A percentile compares a stretch with the other conserved stretches of the same genome.
Conservation (phyloP, 2,888 invertebrate species). For the Perizoma affinitatum region DNA sequence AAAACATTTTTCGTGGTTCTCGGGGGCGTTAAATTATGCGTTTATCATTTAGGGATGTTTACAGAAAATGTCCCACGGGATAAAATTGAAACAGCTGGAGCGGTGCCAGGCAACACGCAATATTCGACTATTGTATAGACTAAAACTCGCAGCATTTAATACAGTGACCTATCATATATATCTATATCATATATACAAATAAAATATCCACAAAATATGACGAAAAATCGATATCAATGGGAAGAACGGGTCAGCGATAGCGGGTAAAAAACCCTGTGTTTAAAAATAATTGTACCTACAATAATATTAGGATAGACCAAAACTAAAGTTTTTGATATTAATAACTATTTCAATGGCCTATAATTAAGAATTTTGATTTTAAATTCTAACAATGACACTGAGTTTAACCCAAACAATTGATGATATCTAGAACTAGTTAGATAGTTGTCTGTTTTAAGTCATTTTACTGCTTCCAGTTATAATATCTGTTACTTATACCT, state of each 20-base stretch:
- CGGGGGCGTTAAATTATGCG: slow-evolving; percentile 78
- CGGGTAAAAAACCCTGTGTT: no score
- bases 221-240: no score
- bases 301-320: not conserved
- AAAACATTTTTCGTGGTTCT: slow-evolving; percentile 71
- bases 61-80: slow-evolving; percentile 71
- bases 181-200: no score
- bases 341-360: slow-evolving; percentile 1
- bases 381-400: not conserved
- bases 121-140: slow-evolving; percentile 28
- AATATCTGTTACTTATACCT: not conserved
- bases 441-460: slow-evolving; percentile 5
- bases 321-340: not conserved
- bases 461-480: not conserved
- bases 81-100: slow-evolving; percentile 82
- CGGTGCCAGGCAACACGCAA: slow-evolving; percentile 63
- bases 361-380: no score
- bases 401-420: slow-evolving; percentile 50
- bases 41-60: slow-evolving; percentile 83
- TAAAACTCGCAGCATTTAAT: slow-evolving; percentile 14
- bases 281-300: no score
- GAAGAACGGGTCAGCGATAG: no score
- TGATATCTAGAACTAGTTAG: slow-evolving; percentile 19
- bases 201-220: no score
- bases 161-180: slow-evolving; percentile 7